Evolutionary conservation across 1,140 invertebrate genomes (phyloP).

Genomic region (Chironomus striatipennis): DNA sequence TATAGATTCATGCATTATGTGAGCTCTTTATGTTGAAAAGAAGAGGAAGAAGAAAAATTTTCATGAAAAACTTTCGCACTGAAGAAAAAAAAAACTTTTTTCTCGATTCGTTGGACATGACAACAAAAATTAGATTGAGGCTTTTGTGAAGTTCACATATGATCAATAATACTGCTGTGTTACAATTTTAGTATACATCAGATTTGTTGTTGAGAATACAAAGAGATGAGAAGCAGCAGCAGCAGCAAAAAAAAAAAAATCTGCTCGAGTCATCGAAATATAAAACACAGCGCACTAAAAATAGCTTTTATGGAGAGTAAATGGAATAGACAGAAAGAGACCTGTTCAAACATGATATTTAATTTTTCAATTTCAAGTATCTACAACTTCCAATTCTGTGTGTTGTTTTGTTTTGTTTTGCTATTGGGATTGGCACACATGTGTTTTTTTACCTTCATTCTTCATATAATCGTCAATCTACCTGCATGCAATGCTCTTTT

Average conservation of each 20-base stretch:
- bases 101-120: slow-evolving; percentile 12
- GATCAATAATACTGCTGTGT: not conserved
- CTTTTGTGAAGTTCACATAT: not conserved
- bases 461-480: no score
- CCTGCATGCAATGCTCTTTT: no score
- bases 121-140: slow-evolving; percentile 13
- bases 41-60: not conserved
- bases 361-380: not conserved
- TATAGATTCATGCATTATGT: not conserved
- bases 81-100: no score
- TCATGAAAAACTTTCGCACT: not conserved
- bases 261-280: not conserved
- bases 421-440: no score
- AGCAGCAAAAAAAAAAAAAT: not conserved
- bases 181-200: not conserved
- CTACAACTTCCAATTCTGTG: no score
- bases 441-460: no score
- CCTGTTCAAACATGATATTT: slow-evolving; percentile 22
- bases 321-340: not conserved
- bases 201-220: not conserved
- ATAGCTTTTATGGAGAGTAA: not conserved
- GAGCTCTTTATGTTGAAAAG: not conserved
- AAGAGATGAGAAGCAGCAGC: not conserved
- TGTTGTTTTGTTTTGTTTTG: no score
- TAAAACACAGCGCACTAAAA: not conserved